These are phyloP conservation scores for Lymantria monacha DNA, from an alignment of 2,888 invertebrate species.

Conservation along the genomic window DNA sequence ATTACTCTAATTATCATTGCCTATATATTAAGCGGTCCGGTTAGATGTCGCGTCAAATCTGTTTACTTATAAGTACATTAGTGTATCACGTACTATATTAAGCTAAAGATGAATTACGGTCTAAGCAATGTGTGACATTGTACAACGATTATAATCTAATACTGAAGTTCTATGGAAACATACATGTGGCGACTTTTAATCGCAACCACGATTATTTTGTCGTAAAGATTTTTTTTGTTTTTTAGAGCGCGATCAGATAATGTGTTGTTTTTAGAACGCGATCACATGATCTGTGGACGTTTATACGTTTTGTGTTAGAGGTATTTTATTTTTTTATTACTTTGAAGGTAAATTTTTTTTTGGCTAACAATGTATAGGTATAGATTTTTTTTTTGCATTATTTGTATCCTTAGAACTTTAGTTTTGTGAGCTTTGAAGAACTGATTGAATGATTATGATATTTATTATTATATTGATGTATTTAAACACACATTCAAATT, in stretches of 20 bases:
- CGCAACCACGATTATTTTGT: neutral
- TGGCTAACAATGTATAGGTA: neutral
- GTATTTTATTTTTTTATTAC: no score
- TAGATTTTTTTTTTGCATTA: neutral
- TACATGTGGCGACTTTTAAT: neutral
- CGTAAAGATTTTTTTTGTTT: neutral
- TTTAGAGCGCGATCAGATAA: no score
- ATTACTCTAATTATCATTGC: no score
- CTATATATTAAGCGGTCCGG: neutral
- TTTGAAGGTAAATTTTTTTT: neutral
- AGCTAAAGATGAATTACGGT: conserved; percentile 33
- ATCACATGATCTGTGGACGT: neutral
- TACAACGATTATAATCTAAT: conserved; percentile 22
- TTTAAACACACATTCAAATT: neutral
- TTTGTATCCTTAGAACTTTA: conserved; percentile 27
- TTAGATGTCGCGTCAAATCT: conserved; percentile 15
- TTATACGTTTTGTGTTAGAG: no score
- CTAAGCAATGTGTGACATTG: conserved; percentile 58
- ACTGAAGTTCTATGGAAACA: conserved; percentile 17
- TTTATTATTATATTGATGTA: no score
- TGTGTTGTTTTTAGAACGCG: no score
- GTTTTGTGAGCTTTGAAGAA: conserved; percentile 9
- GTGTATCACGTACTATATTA: conserved; percentile 34
- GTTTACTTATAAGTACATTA: conserved; percentile 47
- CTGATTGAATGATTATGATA: conserved; percentile 3